These are phyloP conservation scores for Nesogale talazaci DNA, from an alignment of 2,113 vertebrate species.

Conservation along the genomic window DNA sequence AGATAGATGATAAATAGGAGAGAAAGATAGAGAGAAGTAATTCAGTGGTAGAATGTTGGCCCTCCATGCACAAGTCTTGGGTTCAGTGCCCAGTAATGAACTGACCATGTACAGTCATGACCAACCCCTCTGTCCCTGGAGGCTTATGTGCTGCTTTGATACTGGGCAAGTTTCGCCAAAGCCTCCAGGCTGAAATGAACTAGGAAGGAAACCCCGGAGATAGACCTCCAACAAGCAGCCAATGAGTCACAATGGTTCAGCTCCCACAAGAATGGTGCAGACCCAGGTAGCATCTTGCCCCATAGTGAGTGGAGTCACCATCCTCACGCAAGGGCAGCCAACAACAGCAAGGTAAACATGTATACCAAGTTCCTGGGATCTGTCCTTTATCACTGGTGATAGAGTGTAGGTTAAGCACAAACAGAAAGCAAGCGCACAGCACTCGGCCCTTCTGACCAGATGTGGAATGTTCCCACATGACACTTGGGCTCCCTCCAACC, in stretches of 20 bases:
- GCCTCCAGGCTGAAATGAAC: not conserved
- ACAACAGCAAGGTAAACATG: not conserved
- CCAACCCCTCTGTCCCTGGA: not conserved
- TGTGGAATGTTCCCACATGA: not conserved
- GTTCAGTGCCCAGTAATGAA: not conserved
- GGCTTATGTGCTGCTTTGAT: not conserved
- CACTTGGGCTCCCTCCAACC: not conserved
- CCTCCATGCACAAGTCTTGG: not conserved
- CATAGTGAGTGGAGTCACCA: not conserved
- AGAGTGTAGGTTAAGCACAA: not conserved
- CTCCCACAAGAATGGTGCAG: not conserved
- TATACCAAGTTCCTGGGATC: not conserved
- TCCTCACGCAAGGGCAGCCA: not conserved
- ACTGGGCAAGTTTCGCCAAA: not conserved
- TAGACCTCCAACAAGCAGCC: not conserved
- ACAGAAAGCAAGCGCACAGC: not conserved
- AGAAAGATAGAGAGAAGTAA: no score
- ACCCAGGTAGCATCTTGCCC: not conserved
- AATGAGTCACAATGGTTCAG: not conserved
- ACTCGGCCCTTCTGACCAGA: not conserved
- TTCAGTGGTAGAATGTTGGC: not conserved
- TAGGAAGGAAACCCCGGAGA: not conserved
- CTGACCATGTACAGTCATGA: not conserved
- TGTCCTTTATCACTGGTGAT: not conserved
- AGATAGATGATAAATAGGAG: not conserved